These are phyloP conservation scores for Gymnogyps californianus DNA, from an alignment of 2,113 vertebrate species.

Conservation along the genomic window DNA sequence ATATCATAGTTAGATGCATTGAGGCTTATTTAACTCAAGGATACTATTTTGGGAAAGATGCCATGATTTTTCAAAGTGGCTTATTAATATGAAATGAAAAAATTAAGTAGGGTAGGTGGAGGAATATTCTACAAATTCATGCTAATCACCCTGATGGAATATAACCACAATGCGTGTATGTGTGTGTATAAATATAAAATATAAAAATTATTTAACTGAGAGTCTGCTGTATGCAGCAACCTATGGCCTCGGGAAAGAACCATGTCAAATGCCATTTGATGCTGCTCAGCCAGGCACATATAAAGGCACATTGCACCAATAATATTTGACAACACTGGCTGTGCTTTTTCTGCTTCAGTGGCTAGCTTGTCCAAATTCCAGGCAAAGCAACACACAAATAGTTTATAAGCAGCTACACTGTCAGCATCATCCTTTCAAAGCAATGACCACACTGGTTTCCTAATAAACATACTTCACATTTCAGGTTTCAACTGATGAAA, in stretches of 20 bases:
- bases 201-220: slow-evolving; percentile 27
- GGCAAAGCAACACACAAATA: slow-evolving; percentile 33
- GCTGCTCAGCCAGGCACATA: slow-evolving; percentile 69
- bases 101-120: slow-evolving; percentile 34
- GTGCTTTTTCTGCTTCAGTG: slow-evolving; percentile 73
- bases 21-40: slow-evolving; percentile 5
- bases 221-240: background rate
- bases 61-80: background rate
- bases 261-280: slow-evolving; percentile 64
- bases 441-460: background rate
- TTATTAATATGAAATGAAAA: slow-evolving; percentile 16
- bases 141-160: slow-evolving; percentile 17
- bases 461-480: slow-evolving; percentile 42
- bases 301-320: slow-evolving; percentile 68
- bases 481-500: background rate
- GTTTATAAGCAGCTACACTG: slow-evolving; percentile 49
- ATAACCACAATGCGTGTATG: background rate
- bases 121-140: slow-evolving; percentile 45
- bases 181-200: background rate
- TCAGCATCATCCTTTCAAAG: slow-evolving; percentile 48
- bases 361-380: slow-evolving; percentile 52
- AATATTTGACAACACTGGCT: slow-evolving; percentile 70
- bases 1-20: background rate
- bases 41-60: slow-evolving; percentile 20
- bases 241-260: slow-evolving; percentile 66